Evolutionary conservation across 2,113 vertebrate species (phyloP).

Genomic region (Halichoeres trimaculatus): DNA sequence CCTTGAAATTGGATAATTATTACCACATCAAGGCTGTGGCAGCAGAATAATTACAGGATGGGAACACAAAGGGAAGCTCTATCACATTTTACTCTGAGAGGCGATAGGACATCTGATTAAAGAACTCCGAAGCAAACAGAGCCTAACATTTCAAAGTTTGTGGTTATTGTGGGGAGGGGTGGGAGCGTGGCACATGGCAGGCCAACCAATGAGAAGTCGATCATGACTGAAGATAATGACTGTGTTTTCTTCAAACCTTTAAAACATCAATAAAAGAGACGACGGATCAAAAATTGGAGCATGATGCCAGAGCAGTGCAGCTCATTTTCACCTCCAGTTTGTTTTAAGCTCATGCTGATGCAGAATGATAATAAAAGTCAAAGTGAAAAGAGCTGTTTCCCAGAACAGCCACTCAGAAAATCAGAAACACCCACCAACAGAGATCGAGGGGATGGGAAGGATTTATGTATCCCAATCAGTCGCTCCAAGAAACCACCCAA

Average conservation of each 20-base stretch:
- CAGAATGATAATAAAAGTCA: background rate
- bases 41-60: background rate
- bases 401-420: background rate
- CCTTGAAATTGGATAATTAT: background rate
- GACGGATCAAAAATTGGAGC: constrained; percentile 12
- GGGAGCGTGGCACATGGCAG: constrained; percentile 18
- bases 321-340: background rate
- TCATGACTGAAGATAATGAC: constrained; percentile 14
- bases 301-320: constrained; percentile 3
- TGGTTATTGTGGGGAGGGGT: background rate
- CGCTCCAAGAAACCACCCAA: too few relatives aligned
- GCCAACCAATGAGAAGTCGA: constrained; percentile 12
- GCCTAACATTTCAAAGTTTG: constrained; percentile 3
- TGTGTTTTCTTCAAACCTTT: constrained; percentile 28
- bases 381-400: background rate
- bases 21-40: background rate
- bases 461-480: too few relatives aligned
- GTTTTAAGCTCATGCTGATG: too few relatives aligned
- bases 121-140: constrained; percentile 17
- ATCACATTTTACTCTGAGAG: background rate
- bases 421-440: background rate
- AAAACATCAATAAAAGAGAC: constrained; percentile 9
- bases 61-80: background rate
- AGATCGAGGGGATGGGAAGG: too few relatives aligned
- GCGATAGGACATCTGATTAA: background rate